These are phyloP conservation scores for Myrmecobius fasciatus DNA, from an alignment of 2,113 vertebrate genomes.

Conservation along the genomic window DNA sequence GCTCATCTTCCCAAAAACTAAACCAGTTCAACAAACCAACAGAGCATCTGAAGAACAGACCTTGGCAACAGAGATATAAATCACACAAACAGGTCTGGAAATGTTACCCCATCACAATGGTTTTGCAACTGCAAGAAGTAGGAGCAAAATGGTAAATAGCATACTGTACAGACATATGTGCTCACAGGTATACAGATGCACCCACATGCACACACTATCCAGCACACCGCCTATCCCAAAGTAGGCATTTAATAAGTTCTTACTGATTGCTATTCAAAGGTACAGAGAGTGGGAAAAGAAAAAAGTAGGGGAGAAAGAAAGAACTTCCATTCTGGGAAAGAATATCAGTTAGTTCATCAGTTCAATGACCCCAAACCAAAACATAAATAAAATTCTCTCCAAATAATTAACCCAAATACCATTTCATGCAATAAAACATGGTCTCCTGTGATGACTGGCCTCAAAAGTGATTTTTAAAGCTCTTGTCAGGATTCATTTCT, in stretches of 20 bases:
- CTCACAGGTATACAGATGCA: background rate
- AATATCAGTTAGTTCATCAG: background rate
- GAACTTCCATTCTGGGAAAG: slow-evolving; percentile 20
- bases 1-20: background rate
- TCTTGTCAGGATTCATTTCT: slow-evolving; percentile 41
- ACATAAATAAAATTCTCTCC: background rate
- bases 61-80: background rate
- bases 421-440: background rate
- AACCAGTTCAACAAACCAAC: background rate
- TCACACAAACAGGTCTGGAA: background rate
- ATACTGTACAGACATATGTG: background rate
- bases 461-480: slow-evolving; percentile 43
- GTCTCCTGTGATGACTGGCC: background rate
- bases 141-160: background rate
- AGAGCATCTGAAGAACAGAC: background rate
- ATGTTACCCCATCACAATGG: background rate
- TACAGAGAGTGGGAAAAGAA: background rate
- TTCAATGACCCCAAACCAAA: background rate
- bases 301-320: background rate
- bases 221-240: background rate
- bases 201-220: background rate
- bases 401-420: background rate
- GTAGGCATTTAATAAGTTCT: background rate
- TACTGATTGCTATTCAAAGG: background rate
- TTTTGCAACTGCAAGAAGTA: background rate